Conservation (phyloP, 1,140 invertebrate species). For the Dendrolimus kikuchii region DNA sequence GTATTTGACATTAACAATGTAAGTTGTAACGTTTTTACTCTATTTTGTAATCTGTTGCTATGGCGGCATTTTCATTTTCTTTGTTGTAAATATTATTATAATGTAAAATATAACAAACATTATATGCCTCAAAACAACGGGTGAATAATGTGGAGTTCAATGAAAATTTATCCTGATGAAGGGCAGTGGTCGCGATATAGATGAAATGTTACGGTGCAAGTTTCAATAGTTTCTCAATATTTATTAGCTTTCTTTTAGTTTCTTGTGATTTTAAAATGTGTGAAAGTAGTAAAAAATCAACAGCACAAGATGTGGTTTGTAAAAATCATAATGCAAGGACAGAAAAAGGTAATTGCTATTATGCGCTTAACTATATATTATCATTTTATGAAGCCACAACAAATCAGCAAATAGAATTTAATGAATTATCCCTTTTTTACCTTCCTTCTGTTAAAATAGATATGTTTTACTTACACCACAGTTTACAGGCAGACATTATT, state of each 20-base stretch:
- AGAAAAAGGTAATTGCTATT: conserved; percentile 27
- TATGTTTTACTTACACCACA: too few species aligned
- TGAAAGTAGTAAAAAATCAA: conserved; percentile 23
- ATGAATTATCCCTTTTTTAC: too few species aligned
- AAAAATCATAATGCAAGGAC: conserved; percentile 31
- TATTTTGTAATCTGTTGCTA: conserved; percentile 27
- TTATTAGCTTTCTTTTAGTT: not conserved
- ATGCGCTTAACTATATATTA: conserved; percentile 2
- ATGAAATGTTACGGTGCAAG: too few species aligned
- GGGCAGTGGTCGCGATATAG: too few species aligned
- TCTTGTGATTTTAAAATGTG: conserved; percentile 25
- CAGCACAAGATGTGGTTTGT: conserved; percentile 24
- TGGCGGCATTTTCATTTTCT: conserved; percentile 40
- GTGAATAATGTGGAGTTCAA: conserved; percentile 1
- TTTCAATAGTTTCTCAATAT: too few species aligned
- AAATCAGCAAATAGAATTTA: not conserved
- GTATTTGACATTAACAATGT: not conserved
- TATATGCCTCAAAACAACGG: not conserved
- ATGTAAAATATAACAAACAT: conserved; percentile 7
- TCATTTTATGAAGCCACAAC: conserved; percentile 3
- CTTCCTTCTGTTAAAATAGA: too few species aligned
- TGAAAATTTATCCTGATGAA: not conserved
- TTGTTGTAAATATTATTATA: conserved; percentile 8
- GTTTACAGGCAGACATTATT: too few species aligned
- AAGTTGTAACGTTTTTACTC: not conserved